These are phyloP conservation scores for Panulirus ornatus DNA, from an alignment of 1,140 invertebrate genomes.

Conservation along the genomic window DNA sequence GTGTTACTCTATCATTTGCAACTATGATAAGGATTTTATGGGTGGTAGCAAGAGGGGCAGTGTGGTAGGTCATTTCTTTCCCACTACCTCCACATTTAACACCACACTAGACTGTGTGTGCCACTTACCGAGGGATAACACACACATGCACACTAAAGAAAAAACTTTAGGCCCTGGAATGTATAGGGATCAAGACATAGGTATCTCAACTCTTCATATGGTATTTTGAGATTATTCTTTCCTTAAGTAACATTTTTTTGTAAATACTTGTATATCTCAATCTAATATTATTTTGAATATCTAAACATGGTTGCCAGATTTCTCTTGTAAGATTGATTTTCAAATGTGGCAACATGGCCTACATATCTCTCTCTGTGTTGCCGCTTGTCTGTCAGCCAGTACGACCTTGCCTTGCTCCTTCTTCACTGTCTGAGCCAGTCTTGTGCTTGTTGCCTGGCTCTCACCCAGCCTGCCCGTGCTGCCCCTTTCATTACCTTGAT, in stretches of 20 bases:
- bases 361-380: constrained; percentile 73
- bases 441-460: constrained; percentile 65
- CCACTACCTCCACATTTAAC: constrained; percentile 65
- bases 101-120: constrained; percentile 67
- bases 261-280: constrained; percentile 69
- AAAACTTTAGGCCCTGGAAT: constrained; percentile 58
- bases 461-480: constrained; percentile 47
- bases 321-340: constrained; percentile 70
- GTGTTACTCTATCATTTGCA: constrained; percentile 17
- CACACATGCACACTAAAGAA: constrained; percentile 70
- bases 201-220: constrained; percentile 57
- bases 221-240: constrained; percentile 50
- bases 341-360: constrained; percentile 72
- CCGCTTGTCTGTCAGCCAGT: constrained; percentile 72
- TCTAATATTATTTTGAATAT: constrained; percentile 57
- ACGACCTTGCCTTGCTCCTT: constrained; percentile 72
- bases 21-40: constrained; percentile 11
- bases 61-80: constrained; percentile 23
- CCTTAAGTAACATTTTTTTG: constrained; percentile 37
- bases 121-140: constrained; percentile 68
- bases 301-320: constrained; percentile 73
- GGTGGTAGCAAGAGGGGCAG: constrained; percentile 23
- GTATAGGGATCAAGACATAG: constrained; percentile 63
- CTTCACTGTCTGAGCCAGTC: constrained; percentile 58
- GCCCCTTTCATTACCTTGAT: background rate